These are phyloP conservation scores for Caiman crocodilus DNA, from an alignment of 2,797 vertebrate species.

Conservation along the genomic window DNA sequence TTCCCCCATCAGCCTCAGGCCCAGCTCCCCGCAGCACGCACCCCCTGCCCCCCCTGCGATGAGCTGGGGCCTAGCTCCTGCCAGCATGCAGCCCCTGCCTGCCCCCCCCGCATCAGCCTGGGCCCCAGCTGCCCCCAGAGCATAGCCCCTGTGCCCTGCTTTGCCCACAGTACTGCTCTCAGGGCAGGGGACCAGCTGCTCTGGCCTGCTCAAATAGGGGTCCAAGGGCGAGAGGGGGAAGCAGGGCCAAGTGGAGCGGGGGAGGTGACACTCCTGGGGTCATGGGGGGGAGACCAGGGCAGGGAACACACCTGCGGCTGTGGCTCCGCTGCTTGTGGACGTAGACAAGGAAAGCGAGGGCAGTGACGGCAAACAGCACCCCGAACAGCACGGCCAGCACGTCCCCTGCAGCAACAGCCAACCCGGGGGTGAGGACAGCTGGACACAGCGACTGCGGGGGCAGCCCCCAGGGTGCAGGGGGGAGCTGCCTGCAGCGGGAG, in stretches of 20 bases:
- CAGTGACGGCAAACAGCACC: constrained; percentile 77
- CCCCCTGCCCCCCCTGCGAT: neutral
- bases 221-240: too few species aligned
- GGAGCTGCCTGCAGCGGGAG: too few species aligned
- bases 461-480: neutral
- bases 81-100: neutral
- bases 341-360: constrained; percentile 79
- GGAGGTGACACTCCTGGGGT: too few species aligned
- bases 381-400: constrained; percentile 81
- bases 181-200: too few species aligned
- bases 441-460: too few species aligned
- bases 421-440: neutral
- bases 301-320: neutral
- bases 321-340: constrained; percentile 70
- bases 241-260: too few species aligned
- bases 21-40: fast-evolving
- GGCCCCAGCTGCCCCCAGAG: neutral
- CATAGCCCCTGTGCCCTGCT: too few species aligned
- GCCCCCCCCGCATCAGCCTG: fast-evolving
- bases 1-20: fast-evolving
- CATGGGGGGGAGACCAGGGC: too few species aligned
- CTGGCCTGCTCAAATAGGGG: too few species aligned
- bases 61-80: neutral
- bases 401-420: constrained; percentile 66
- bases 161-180: too few species aligned